Evolutionary conservation across 2,113 vertebrate genomes (phyloP).

Genomic region (Zingel zingel): DNA sequence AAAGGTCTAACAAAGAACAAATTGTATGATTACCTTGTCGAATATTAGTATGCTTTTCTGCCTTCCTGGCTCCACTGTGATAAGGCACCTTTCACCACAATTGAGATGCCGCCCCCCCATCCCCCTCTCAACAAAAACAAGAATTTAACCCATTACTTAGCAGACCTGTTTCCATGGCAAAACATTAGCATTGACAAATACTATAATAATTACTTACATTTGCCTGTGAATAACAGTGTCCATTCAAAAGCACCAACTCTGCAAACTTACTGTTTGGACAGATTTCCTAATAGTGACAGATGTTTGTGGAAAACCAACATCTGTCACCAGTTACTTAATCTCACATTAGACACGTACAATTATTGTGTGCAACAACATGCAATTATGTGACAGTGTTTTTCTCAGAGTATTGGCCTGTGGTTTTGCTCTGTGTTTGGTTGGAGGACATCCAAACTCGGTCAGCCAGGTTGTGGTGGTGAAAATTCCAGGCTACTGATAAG

Average conservation of each 20-base stretch:
- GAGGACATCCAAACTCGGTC: slow-evolving; percentile 21
- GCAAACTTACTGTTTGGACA: neutral
- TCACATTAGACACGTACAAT: slow-evolving; percentile 1
- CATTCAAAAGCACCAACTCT: neutral
- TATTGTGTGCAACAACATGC: neutral
- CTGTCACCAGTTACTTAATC: neutral
- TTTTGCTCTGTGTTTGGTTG: slow-evolving; percentile 15
- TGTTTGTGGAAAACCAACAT: neutral
- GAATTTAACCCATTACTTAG: neutral
- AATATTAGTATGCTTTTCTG: neutral
- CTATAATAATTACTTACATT: neutral
- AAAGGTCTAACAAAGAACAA: neutral
- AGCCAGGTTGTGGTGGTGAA: slow-evolving; percentile 40
- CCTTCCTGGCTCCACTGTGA: neutral
- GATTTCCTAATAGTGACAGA: neutral
- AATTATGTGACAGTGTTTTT: slow-evolving; percentile 10
- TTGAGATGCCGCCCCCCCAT: neutral
- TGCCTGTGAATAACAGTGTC: neutral
- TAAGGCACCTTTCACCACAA: neutral
- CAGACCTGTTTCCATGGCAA: neutral
- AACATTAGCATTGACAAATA: neutral
- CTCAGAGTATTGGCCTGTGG: slow-evolving; percentile 33
- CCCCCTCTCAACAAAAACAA: neutral
- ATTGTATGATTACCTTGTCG: neutral
- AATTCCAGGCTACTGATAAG: slow-evolving; percentile 59